Evolutionary conservation across 1,140 invertebrate species (phyloP).

Genomic region (Zaprionus taronus): DNA sequence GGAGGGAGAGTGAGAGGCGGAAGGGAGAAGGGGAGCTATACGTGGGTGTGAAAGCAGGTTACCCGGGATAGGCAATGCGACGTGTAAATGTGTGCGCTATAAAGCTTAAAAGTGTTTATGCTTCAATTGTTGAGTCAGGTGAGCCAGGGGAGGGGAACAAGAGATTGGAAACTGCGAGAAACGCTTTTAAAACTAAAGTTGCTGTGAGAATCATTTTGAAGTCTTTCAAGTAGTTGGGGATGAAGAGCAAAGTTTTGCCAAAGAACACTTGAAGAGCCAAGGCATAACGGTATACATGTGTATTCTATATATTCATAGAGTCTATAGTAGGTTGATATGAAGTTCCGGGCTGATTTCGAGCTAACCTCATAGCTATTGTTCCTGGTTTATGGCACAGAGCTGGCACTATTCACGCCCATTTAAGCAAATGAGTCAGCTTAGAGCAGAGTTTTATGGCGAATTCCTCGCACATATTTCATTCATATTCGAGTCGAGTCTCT

Average conservation of each 20-base stretch:
- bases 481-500: slow-evolving; percentile 46
- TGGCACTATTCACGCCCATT: slow-evolving; percentile 35
- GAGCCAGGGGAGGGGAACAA: not conserved
- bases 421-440: slow-evolving; percentile 50
- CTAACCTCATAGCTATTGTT: not conserved
- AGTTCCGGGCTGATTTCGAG: too few species aligned
- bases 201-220: slow-evolving; percentile 4
- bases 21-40: not conserved
- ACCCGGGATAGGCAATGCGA: slow-evolving; percentile 53
- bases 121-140: slow-evolving; percentile 47
- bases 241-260: not conserved
- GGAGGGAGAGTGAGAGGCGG: not conserved
- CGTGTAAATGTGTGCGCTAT: slow-evolving; percentile 76
- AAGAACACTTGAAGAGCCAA: not conserved
- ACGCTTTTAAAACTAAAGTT: slow-evolving; percentile 39
- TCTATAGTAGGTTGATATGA: not conserved
- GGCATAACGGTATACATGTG: not conserved
- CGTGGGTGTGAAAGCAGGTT: slow-evolving; percentile 35
- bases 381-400: slow-evolving; percentile 6
- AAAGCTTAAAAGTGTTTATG: slow-evolving; percentile 82
- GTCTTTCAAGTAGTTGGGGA: slow-evolving; percentile 7
- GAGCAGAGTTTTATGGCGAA: slow-evolving; percentile 53
- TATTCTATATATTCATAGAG: not conserved
- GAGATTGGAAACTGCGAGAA: slow-evolving; percentile 20
- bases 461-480: slow-evolving; percentile 43